Base-by-base conservation (phyloP, 2,113 vertebrate species). In the Ceyx cyanopectus region DNA sequence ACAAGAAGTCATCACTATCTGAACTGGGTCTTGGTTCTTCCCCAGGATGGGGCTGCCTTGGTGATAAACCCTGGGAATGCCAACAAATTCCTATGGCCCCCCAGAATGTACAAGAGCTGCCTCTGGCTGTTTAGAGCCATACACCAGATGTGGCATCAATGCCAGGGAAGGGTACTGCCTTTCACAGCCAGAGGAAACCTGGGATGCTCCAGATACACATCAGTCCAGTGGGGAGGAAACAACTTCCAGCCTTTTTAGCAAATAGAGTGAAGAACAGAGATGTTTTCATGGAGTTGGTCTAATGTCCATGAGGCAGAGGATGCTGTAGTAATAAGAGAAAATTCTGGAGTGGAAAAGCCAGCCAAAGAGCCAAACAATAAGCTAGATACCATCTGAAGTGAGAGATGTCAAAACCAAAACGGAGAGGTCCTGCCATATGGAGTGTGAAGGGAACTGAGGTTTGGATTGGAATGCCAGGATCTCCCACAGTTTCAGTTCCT, bases 41-140 rank as follows among this genome's bases (percentile, higher is more conserved):
- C 17, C 21, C 63, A 74, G 68, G 41, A 23, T 27, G 26, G 3
- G 5, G 80, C 45, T 88, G 83, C 68, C 23, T 19, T 5, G 8
- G 73, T 74, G 77, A 81, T 83, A 77, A 83, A 65, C 77, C 56
- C 73, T 48, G 69, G 73, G 51, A 83, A 74, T 50, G 67, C 56
- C 41, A 37, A 7, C 24, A 56, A 58, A 7, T 12, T 30, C 24
- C 81, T 63, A 4, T 37, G 77, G 41, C 30, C 46, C 92, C 41
- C 46, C 73, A 77, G 73, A 66, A 19, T 0, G 1, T 17, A 7
- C 37, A 48, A 24, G 40, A 90, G 80, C 73, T 83, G 50, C 68
- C 77, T 21, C 16, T 57, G 58, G 73, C 60, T 43, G 45, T 10
- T 63, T 26, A 70, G 56, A 74, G 77, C 73, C 69, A 24, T 22